Evolutionary conservation across 2,797 vertebrate species (phyloP).

Genomic region (Myotis daubentonii): DNA sequence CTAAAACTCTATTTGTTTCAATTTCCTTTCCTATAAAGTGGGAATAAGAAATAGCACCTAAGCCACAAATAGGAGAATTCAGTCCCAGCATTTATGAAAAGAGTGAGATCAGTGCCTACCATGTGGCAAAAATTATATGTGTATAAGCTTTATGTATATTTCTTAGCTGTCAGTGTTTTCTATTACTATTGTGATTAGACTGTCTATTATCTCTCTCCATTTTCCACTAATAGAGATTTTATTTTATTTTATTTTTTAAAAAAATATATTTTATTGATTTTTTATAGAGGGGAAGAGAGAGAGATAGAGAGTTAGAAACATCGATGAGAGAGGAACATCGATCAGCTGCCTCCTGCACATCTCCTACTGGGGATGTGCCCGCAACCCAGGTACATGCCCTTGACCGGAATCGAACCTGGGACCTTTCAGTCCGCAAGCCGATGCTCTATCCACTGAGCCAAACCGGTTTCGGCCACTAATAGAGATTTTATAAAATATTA

Average conservation of each 20-base stretch:
- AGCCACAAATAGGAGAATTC: not conserved
- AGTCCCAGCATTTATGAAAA: not conserved
- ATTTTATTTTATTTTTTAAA: too few relatives aligned
- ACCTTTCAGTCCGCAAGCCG: too few relatives aligned
- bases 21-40: not conserved
- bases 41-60: not conserved
- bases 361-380: too few relatives aligned
- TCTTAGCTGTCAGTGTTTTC: not conserved
- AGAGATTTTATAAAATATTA: not conserved
- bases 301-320: too few relatives aligned
- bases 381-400: too few relatives aligned
- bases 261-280: too few relatives aligned
- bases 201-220: not conserved
- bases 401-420: too few relatives aligned
- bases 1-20: not conserved
- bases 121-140: not conserved
- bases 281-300: too few relatives aligned
- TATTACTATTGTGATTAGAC: not conserved
- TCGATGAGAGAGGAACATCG: too few relatives aligned
- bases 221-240: not conserved
- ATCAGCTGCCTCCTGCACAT: too few relatives aligned
- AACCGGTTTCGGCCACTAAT: too few relatives aligned
- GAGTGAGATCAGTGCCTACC: not conserved
- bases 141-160: not conserved
- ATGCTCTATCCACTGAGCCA: too few relatives aligned